These are phyloP conservation scores for Acrocephalus arundinaceus DNA, from an alignment of 2,113 vertebrate genomes.

Conservation along the genomic window DNA sequence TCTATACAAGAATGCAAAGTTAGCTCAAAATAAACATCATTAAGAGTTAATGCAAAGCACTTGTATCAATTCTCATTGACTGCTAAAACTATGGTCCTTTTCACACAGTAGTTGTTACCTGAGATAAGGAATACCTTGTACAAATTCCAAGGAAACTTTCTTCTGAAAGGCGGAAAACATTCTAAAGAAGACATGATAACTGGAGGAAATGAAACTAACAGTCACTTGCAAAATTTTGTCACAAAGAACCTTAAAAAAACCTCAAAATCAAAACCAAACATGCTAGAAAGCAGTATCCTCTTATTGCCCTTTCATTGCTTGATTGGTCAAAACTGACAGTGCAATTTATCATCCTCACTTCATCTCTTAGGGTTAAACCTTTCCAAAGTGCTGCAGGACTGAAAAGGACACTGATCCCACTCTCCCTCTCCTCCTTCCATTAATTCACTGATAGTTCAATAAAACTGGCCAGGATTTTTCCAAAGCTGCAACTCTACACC, in stretches of 20 bases:
- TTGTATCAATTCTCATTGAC: neutral
- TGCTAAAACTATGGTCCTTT: neutral
- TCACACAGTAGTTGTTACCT: neutral
- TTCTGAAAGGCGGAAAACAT: neutral
- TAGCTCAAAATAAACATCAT: neutral
- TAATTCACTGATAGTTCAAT: conserved; percentile 27
- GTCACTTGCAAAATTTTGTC: neutral
- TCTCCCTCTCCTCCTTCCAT: neutral
- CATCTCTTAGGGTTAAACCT: conserved; percentile 52
- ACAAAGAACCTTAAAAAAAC: neutral
- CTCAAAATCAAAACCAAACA: neutral
- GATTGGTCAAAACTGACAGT: conserved; percentile 62
- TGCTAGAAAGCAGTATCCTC: neutral
- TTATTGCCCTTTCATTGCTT: conserved; percentile 41
- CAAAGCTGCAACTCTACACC: neutral
- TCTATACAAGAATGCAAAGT: neutral
- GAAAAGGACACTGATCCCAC: neutral
- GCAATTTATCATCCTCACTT: conserved; percentile 67
- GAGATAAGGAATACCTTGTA: neutral
- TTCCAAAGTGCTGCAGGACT: conserved; percentile 33
- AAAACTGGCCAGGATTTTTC: neutral
- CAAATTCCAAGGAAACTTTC: neutral
- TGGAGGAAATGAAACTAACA: neutral
- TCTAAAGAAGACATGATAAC: neutral
- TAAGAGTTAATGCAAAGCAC: neutral